Evolutionary conservation across 2,113 vertebrate species (phyloP).

Genomic region (Chauna torquata): DNA sequence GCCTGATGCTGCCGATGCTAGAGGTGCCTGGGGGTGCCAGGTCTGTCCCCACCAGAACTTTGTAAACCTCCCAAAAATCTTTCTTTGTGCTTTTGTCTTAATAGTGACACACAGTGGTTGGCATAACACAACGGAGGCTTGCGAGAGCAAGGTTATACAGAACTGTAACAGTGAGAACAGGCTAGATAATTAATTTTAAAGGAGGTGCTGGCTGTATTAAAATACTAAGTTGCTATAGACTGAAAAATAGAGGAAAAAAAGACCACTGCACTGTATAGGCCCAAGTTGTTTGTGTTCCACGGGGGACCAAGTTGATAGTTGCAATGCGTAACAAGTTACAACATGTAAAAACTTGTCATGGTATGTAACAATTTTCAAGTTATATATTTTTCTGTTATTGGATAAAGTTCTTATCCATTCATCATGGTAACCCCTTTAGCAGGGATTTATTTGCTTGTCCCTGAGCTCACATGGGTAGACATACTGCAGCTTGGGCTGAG

Average conservation of each 20-base stretch:
- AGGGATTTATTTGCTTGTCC: neutral
- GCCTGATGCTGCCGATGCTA: neutral
- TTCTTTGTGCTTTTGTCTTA: conserved; percentile 15
- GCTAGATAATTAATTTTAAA: neutral
- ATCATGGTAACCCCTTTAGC: accelerated
- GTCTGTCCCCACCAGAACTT: neutral
- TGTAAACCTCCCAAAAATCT: neutral
- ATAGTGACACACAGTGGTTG: neutral
- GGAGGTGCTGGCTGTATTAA: neutral
- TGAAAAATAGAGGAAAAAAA: neutral
- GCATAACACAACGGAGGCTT: neutral
- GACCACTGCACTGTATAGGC: neutral
- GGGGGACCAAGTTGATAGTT: neutral
- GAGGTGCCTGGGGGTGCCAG: neutral
- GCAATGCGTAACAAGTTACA: neutral
- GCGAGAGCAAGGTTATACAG: neutral
- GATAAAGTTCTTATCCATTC: neutral
- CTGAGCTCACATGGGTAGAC: neutral
- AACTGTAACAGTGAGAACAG: neutral
- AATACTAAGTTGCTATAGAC: neutral
- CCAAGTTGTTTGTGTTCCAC: accelerated
- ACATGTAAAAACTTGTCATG: neutral
- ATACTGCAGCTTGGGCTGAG: neutral
- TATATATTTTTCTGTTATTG: neutral
- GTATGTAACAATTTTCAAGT: neutral